Evolutionary conservation across 2,113 vertebrate species (phyloP).

Genomic region (Helogale parvula): DNA sequence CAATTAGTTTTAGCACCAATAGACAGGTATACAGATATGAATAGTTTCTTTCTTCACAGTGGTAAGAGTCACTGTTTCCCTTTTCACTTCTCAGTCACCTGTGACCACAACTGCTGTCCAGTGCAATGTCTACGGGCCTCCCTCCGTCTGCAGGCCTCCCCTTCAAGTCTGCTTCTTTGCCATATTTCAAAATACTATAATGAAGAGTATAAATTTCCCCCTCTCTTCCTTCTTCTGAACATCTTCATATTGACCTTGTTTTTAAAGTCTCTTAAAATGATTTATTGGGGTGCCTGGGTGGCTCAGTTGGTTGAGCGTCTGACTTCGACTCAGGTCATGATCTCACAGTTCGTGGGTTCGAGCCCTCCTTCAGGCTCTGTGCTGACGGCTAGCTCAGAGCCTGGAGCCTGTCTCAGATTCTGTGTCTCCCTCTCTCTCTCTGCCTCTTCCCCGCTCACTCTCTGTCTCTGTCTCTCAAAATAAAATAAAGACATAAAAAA

Average conservation of each 20-base stretch:
- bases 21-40: neutral
- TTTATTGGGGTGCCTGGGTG: no score
- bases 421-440: no score
- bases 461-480: no score
- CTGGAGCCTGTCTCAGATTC: no score
- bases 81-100: neutral
- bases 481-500: no score
- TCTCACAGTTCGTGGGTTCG: no score
- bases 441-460: no score
- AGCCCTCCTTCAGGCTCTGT: no score
- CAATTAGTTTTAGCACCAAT: neutral
- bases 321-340: no score
- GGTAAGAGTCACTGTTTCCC: neutral
- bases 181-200: neutral
- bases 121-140: rapidly evolving
- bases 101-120: no score
- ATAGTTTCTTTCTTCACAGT: neutral
- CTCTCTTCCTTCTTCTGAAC: neutral
- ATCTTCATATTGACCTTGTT: neutral
- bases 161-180: neutral
- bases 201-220: neutral
- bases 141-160: rapidly evolving
- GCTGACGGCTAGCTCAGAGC: no score
- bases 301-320: no score
- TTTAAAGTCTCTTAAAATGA: neutral